Evolutionary conservation across 1,140 invertebrate species (phyloP), one percentile per base, ranked within the genome.

Genomic region (Drosophila sproati): DNA sequence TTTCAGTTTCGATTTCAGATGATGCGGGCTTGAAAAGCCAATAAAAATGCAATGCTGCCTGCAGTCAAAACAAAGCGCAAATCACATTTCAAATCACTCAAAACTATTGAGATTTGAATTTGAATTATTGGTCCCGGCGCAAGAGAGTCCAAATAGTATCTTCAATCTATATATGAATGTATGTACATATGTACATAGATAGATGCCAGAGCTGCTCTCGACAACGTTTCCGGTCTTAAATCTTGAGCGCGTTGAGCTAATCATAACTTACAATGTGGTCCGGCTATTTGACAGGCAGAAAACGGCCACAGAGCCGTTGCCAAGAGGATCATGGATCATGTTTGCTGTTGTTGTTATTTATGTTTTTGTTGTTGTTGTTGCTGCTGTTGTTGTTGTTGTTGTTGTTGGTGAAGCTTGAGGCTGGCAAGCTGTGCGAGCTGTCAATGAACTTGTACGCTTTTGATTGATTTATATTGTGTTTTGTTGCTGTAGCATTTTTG

Each of bases 401-500:
- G 51, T 12, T 63, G 59, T 20, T 45, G 63, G 0, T 54, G 54
- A 45, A 62, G 74, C 73, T 82, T 72, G 34, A 62, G 80, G 80
- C 78, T 55, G 77, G 76, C 89, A 89, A 91, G 90, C 89, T 91
- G 88, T 89, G 83, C 78, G 83, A 91, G 88, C 88, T 91, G 89
- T 91, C 89, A 91, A 86, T 91, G 89, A 91, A 91, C 89, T 89
- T 89, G 89, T 91, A 89, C 28, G 69, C 68, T 74, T 69, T 82
- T 91, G 89, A 91, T 91, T 91, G 89, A 91, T 91, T 91, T 91
- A 91, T 91, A 89, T 86, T 89, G 81, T 86, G 89, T 82, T 43
- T 43, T 76, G 80, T 78, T 69, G 64, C 35, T 48, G 41, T 71
- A 54, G 56, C 76, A 31, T 66, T 50, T 66, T 48, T 73, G 37